Evolutionary conservation across 2,113 vertebrate species (phyloP).

Genomic region (Xiphophorus couchianus): DNA sequence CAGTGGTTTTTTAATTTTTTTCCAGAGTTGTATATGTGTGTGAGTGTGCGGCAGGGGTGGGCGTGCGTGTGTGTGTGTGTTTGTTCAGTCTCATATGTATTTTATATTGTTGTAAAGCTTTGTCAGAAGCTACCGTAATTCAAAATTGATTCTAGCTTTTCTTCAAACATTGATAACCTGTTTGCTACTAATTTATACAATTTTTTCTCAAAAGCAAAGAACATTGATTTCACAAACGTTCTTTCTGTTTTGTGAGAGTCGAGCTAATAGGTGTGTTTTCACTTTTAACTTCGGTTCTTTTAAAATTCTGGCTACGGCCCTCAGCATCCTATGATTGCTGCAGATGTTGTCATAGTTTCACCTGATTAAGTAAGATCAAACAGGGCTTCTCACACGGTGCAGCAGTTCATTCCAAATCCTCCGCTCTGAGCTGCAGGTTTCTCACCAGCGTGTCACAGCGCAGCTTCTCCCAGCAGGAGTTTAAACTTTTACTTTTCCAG

Average conservation of each 20-base stretch:
- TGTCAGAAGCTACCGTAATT: neutral
- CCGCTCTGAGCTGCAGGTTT: conserved; percentile 23
- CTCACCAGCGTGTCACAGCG: conserved; percentile 7
- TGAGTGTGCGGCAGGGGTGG: too few species aligned
- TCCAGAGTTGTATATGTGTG: too few species aligned
- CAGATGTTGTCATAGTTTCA: conserved; percentile 47
- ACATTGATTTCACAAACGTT: neutral
- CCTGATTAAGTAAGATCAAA: conserved; percentile 52
- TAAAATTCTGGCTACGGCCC: neutral
- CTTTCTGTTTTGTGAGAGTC: neutral
- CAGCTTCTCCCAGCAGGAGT: conserved; percentile 35
- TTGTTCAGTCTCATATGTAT: too few species aligned
- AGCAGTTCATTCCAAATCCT: conserved; percentile 32
- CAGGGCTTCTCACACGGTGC: conserved; percentile 28
- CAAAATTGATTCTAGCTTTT: neutral
- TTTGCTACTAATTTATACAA: neutral
- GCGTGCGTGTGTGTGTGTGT: too few species aligned
- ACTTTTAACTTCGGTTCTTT: neutral
- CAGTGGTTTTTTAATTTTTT: too few species aligned
- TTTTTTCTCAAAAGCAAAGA: neutral
- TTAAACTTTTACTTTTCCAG: conserved; percentile 4
- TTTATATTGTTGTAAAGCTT: neutral
- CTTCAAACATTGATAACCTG: neutral
- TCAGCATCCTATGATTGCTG: conserved; percentile 8
- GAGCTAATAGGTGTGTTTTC: neutral